These are phyloP conservation scores for Eucriotettix oculatus DNA, from an alignment of 2,888 invertebrate genomes.

Conservation along the genomic window DNA sequence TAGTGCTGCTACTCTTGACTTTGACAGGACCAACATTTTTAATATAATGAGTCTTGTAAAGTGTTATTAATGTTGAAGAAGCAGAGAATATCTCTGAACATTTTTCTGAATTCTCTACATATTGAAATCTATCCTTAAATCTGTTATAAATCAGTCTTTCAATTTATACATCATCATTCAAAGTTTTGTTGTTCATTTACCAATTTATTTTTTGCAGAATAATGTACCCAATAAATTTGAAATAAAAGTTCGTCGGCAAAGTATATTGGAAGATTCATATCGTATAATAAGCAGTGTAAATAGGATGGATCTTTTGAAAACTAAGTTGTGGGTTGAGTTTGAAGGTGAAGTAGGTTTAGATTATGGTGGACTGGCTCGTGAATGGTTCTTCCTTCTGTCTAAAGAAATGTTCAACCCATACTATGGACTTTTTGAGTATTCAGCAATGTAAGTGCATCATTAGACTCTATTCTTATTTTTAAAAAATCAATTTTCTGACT, in stretches of 20 bases:
- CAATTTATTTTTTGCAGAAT: conserved; percentile 39
- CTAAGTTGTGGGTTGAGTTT: conserved; percentile 97
- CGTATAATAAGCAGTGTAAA: conserved; percentile 84
- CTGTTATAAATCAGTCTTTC: too few species aligned
- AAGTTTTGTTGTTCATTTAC: too few species aligned
- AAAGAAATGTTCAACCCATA: conserved; percentile 99
- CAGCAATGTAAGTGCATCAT: conserved; percentile 68
- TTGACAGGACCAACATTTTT: too few species aligned
- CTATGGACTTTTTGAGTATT: conserved; percentile 98
- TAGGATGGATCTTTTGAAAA: conserved; percentile 82
- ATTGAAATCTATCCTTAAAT: too few species aligned
- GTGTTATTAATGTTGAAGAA: too few species aligned
- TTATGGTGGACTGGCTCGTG: conserved; percentile 90
- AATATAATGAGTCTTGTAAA: too few species aligned
- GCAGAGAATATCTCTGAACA: too few species aligned
- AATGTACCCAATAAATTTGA: conserved; percentile 97
- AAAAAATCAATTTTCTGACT: too few species aligned
- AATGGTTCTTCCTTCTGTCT: conserved; percentile 97
- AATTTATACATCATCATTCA: too few species aligned
- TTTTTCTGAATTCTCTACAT: too few species aligned
- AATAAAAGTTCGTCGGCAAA: conserved; percentile 78
- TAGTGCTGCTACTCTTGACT: too few species aligned
- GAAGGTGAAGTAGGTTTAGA: conserved; percentile 93
- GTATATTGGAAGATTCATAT: conserved; percentile 94
- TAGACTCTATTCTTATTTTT: too few species aligned